Conservation (phyloP, 2,113 vertebrate species). For the Corynorhinus townsendii region DNA sequence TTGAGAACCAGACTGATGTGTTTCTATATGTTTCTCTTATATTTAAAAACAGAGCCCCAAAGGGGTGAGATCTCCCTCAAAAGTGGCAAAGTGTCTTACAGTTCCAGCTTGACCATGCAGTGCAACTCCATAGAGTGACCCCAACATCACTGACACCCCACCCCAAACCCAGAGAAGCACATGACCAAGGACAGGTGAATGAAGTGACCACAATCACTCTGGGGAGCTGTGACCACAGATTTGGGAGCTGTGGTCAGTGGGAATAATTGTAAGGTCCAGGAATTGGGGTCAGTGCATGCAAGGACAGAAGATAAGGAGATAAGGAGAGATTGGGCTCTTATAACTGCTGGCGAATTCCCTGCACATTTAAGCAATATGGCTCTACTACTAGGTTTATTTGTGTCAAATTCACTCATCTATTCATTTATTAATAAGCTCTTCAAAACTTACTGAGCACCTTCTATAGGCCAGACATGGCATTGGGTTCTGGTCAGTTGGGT, state of each 20-base stretch:
- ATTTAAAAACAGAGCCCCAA: not conserved
- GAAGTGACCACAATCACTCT: not conserved
- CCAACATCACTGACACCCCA: not conserved
- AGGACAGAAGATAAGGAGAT: not conserved
- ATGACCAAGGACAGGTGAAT: not conserved
- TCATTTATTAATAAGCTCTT: not conserved
- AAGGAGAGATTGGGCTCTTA: not conserved
- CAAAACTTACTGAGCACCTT: not conserved
- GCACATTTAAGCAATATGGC: not conserved
- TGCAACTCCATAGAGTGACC: not conserved
- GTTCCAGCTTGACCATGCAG: not conserved
- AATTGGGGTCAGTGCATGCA: not conserved
- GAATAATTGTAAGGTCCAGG: not conserved
- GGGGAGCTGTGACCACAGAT: not conserved
- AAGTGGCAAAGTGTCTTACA: not conserved
- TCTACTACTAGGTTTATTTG: not conserved
- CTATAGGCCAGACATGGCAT: not conserved
- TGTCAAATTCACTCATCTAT: not conserved
- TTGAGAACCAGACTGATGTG: not conserved
- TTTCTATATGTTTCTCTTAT: not conserved
- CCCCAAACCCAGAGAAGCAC: not conserved
- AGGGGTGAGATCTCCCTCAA: not conserved
- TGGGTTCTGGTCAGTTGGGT: not conserved
- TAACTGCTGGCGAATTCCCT: not conserved
- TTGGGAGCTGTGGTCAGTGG: not conserved